Evolutionary conservation across 2,797 vertebrate species (phyloP), one percentile per base, ranked within the genome.

Genomic region (Crossoptilon crossoptilon): DNA sequence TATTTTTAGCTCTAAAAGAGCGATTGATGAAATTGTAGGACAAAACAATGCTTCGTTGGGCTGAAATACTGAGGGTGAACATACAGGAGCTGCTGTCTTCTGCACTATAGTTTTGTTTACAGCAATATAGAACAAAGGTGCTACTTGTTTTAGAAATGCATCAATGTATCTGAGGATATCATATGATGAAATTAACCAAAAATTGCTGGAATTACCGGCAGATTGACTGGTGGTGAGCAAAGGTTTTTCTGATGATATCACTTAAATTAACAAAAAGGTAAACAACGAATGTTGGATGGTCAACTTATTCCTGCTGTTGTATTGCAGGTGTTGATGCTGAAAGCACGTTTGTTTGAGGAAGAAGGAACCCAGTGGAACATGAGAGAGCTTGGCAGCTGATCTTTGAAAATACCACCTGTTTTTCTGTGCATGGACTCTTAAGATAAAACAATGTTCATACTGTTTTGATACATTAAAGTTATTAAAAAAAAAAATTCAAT

Each of bases 201-300:
- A 98, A 95, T 94, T 98, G 98, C 98, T 99, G 98, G 98, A 99
- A 99, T 99, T 99, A 99, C 98, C 98, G 98, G 94, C 98, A 98
- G 98, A 99, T 96, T 96, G 97, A 88, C 55, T 90, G 91, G 98
- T 99, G 98, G 98, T 98, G 98, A 98, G n/a, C 26, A 70, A 95
- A 37, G 89, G 95, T 90, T 94, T 60, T 95, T 98, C 98, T 99
- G 98, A 99, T 88, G 95, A 91, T 97, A 91, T 91, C 97, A 53
- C 21, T 21, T 37, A 11, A 4, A 0, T 24, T 27, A 79, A 24
- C 29, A 43, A 19, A 11, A 6, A 5, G 6, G 0, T n/a, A 64
- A 16, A 24, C 22, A 12, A 0, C 10, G 21, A 4, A 9, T 31
- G 51, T 17, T 33, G 41, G 31, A 15, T 31, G 14, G 5, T 31